Evolutionary conservation across 30 jellyfish, hydroid and myxozoan genomes (phyloP).

Genomic region (Hydractinia echinata): DNA sequence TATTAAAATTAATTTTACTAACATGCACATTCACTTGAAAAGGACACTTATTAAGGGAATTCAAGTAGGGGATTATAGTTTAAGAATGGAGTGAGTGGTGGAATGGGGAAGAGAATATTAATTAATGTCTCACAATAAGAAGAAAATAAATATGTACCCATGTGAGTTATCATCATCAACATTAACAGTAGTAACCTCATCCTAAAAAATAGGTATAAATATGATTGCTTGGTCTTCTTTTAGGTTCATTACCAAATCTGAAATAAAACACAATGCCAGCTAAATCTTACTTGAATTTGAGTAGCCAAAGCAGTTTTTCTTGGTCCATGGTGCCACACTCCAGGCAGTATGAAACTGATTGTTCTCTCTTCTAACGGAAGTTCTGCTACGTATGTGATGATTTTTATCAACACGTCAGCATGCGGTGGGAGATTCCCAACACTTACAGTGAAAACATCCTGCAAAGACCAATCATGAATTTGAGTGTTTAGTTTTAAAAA

Average conservation of each 20-base stretch:
- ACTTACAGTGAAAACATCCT: slow-evolving; percentile 86
- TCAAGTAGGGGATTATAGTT: too few species aligned
- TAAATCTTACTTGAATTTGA: slow-evolving; percentile 37
- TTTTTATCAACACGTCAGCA: slow-evolving; percentile 69
- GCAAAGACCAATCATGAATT: not conserved
- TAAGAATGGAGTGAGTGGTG: too few species aligned
- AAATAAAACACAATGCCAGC: not conserved
- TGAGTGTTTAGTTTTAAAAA: too few species aligned
- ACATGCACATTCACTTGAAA: too few species aligned
- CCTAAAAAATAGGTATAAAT: too few species aligned
- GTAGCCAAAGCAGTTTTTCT: slow-evolving; percentile 58
- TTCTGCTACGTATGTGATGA: slow-evolving; percentile 77
- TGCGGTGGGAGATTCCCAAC: slow-evolving; percentile 90
- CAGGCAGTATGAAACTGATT: slow-evolving; percentile 74
- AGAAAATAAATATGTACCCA: too few species aligned
- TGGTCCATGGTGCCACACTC: slow-evolving; percentile 91
- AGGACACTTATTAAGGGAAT: too few species aligned
- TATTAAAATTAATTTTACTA: too few species aligned
- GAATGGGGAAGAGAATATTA: too few species aligned
- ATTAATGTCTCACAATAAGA: too few species aligned
- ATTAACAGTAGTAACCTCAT: too few species aligned
- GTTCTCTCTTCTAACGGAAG: slow-evolving; percentile 71
- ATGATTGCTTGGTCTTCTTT: not conserved
- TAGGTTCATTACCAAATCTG: not conserved
- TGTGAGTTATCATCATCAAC: too few species aligned